Conservation (phyloP, 2,113 vertebrate species). For the Nycticebus coucang region DNA sequence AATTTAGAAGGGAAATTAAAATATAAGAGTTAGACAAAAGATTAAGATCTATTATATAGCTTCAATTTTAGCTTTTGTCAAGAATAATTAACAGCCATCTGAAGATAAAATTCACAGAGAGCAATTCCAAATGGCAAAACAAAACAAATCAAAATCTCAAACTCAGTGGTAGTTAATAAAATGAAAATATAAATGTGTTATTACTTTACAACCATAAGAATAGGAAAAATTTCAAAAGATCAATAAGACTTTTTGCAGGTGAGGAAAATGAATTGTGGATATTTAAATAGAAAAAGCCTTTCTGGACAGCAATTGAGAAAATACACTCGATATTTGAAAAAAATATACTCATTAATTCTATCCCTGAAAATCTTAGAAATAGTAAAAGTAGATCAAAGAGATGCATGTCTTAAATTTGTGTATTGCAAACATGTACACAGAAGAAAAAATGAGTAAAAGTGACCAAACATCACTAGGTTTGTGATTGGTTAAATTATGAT, state of each 20-base stretch:
- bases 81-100: neutral
- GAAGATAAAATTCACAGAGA: neutral
- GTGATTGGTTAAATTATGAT: neutral
- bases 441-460: neutral
- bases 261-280: slow-evolving; percentile 30
- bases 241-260: slow-evolving; percentile 57
- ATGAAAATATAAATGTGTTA: slow-evolving; percentile 54
- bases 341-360: neutral
- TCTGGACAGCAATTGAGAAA: slow-evolving; percentile 16
- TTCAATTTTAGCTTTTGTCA: neutral
- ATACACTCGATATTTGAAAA: slow-evolving; percentile 38
- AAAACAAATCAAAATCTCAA: slow-evolving; percentile 29
- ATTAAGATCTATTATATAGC: neutral
- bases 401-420: neutral
- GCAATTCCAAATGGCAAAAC: neutral
- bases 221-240: slow-evolving; percentile 57
- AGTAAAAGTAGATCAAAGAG: slow-evolving; percentile 5
- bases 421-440: neutral
- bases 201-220: slow-evolving; percentile 37
- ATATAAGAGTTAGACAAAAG: neutral
- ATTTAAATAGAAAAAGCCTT: slow-evolving; percentile 16
- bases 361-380: neutral
- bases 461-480: neutral
- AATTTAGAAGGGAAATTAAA: neutral
- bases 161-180: slow-evolving; percentile 31